phyloP scores from a whole-genome alignment of 2,113 vertebrate genomes.

The Mustela nigripes region DNA sequence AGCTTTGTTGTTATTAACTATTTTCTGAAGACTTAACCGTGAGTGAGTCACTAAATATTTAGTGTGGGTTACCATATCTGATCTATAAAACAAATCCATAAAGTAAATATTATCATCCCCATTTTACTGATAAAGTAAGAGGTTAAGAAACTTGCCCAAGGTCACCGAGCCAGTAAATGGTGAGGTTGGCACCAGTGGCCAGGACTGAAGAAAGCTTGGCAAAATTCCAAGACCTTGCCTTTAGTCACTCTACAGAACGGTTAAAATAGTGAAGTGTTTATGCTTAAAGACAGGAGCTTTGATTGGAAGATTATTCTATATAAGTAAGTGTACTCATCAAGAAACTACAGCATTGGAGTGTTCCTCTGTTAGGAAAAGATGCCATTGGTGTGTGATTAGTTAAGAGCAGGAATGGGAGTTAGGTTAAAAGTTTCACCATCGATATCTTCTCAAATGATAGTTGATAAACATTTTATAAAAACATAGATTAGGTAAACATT shows the following conservation, averaged over 20 bases:
- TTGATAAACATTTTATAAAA: neutral
- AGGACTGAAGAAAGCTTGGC: neutral
- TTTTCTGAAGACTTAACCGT: neutral
- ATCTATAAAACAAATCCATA: neutral
- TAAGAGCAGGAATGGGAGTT: neutral
- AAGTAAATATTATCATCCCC: neutral
- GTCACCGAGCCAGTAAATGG: neutral
- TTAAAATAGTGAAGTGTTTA: neutral
- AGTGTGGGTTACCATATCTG: neutral
- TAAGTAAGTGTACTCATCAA: neutral
- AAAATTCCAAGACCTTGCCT: neutral
- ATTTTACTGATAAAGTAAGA: neutral
- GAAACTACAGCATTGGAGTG: neutral
- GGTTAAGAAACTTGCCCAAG: neutral
- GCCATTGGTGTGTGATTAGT: neutral
- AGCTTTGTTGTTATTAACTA: neutral
- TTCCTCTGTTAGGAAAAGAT: neutral
- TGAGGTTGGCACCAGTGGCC: neutral
- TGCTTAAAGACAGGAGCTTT: neutral
- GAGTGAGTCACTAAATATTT: neutral
- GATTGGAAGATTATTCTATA: neutral
- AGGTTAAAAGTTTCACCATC: neutral
- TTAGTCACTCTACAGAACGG: neutral
- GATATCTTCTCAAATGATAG: neutral
- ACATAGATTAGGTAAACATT: neutral